Conservation (phyloP, 2,113 vertebrate species). For the Hoplias malabaricus region DNA sequence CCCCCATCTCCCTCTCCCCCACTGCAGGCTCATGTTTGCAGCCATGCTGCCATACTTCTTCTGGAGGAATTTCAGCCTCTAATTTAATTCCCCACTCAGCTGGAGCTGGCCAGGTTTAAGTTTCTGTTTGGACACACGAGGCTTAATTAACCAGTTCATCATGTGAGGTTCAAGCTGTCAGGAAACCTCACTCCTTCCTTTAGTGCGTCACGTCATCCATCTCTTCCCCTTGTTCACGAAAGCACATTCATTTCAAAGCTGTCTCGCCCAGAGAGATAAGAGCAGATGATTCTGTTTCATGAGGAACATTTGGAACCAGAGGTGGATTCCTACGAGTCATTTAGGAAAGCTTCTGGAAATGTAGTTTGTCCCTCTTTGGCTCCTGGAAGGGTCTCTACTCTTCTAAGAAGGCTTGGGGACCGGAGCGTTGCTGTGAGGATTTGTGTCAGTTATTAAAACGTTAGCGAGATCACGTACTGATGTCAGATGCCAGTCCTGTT, state of each 20-base stretch:
- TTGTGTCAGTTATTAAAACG: too few relatives aligned
- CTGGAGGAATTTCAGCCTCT: constrained; percentile 40
- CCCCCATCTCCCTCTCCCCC: too few relatives aligned
- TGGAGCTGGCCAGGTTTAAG: constrained; percentile 39
- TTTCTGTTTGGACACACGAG: constrained; percentile 35
- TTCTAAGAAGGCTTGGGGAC: too few relatives aligned
- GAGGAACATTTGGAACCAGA: neutral
- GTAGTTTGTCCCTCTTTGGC: too few relatives aligned
- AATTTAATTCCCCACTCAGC: constrained; percentile 50
- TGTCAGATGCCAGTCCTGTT: too few relatives aligned
- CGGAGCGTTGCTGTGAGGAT: too few relatives aligned
- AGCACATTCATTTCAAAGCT: neutral
- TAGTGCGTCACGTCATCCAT: constrained; percentile 16
- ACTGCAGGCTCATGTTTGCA: constrained; percentile 12
- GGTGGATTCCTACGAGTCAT: neutral
- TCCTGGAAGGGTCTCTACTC: too few relatives aligned
- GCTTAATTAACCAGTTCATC: constrained; percentile 52
- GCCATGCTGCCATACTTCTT: constrained; percentile 32
- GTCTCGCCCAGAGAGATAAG: constrained; percentile 26
- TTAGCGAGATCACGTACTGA: too few relatives aligned
- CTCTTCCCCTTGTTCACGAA: constrained; percentile 6
- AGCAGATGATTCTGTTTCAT: neutral
- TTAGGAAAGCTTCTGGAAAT: too few relatives aligned
- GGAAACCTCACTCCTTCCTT: constrained; percentile 5
- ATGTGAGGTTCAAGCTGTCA: constrained; percentile 22